Conservation (phyloP, 2,797 vertebrate genomes). For the Microctenopoma stevenorrisi region DNA sequence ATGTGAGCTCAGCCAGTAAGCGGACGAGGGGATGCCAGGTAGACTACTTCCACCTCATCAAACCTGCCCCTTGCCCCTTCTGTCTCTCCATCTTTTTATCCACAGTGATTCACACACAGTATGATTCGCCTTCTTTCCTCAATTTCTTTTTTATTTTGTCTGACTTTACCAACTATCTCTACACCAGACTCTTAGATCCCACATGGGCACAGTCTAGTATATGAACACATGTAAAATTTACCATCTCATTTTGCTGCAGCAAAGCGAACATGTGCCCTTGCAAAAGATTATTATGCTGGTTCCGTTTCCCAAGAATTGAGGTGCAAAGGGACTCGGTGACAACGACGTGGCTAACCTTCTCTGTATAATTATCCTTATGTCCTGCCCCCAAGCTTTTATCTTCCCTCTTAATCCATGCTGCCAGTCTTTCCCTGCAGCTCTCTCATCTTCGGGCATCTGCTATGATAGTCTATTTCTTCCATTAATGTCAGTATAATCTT, state of each 20-base stretch:
- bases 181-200: constrained; percentile 1
- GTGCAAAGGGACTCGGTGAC: constrained; percentile 36
- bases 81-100: constrained; percentile 59
- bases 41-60: constrained; percentile 76
- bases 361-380: constrained; percentile 54
- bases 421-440: constrained; percentile 44
- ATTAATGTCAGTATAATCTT: constrained; percentile 31
- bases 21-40: constrained; percentile 64
- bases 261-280: constrained; percentile 3
- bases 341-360: constrained; percentile 39
- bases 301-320: constrained; percentile 29
- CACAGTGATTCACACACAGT: constrained; percentile 57
- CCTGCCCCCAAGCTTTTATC: constrained; percentile 51
- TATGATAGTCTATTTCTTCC: constrained; percentile 39
- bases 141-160: constrained; percentile 24
- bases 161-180: background rate
- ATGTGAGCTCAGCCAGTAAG: constrained; percentile 52
- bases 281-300: constrained; percentile 31
- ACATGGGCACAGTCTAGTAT: constrained; percentile 1
- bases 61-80: constrained; percentile 61
- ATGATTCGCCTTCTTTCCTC: constrained; percentile 37
- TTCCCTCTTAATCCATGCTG: constrained; percentile 51
- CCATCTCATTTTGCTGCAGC: constrained; percentile 15
- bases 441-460: constrained; percentile 43
- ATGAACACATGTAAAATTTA: constrained; percentile 36